phyloP scores from a whole-genome alignment of 2,888 invertebrate species.

The Epsilonema sp. region DNA sequence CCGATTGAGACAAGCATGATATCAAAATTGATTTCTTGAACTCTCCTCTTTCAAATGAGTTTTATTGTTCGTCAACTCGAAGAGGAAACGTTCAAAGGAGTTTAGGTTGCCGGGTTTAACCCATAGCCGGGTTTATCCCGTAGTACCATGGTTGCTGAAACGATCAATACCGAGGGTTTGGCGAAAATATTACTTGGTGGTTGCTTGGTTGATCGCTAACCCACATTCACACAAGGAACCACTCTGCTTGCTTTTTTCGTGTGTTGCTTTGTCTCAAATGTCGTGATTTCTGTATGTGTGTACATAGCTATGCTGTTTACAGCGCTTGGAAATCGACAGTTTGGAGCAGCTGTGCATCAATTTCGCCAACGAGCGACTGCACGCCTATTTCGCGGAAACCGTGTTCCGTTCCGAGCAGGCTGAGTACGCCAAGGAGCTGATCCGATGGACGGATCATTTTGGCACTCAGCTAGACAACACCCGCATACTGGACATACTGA shows the following conservation, averaged over 20 bases:
- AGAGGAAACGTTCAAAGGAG: background rate
- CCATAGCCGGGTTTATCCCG: too few relatives aligned
- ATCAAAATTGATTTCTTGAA: too few relatives aligned
- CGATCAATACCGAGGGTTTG: too few relatives aligned
- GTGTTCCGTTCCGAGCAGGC: slow-evolving; percentile 88
- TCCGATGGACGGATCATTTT: slow-evolving; percentile 14
- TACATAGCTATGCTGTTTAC: slow-evolving; percentile 4
- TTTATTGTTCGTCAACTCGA: background rate
- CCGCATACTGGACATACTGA: slow-evolving; percentile 67
- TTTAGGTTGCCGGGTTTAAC: too few relatives aligned
- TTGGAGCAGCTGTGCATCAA: slow-evolving; percentile 97
- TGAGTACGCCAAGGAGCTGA: slow-evolving; percentile 50
- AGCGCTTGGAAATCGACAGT: slow-evolving; percentile 57
- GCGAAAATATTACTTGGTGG: too few relatives aligned
- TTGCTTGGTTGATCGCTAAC: too few relatives aligned
- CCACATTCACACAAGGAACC: too few relatives aligned
- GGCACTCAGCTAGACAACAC: slow-evolving; percentile 35
- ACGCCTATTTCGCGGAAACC: slow-evolving; percentile 85
- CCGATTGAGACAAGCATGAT: too few relatives aligned
- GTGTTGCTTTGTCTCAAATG: too few relatives aligned
- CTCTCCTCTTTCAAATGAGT: too few relatives aligned
- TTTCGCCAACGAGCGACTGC: slow-evolving; percentile 87
- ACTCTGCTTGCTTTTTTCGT: too few relatives aligned
- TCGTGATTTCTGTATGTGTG: background rate
- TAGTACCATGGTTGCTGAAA: too few relatives aligned